Percentiles rank a stretch among this genome's conserved stretches.
Conservation (phyloP, 2,888 invertebrate species). For the Dichetophora obliterata region DNA sequence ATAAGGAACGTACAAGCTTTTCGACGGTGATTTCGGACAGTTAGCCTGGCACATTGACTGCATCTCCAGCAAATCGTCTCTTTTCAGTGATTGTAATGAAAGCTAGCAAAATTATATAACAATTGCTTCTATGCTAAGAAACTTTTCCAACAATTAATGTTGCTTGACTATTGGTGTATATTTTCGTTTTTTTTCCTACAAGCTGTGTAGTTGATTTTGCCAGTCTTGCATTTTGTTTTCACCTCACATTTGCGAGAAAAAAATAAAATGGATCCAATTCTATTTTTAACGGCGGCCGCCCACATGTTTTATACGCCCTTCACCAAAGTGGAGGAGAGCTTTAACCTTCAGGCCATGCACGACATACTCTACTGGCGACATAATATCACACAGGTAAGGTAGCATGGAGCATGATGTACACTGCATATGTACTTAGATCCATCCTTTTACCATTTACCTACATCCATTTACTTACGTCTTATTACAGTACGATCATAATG, state of each 20-base stretch:
- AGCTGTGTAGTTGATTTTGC: neutral
- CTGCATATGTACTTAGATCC: too few species aligned
- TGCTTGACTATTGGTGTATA: neutral
- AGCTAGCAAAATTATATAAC: constrained; percentile 11
- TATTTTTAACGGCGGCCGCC: constrained; percentile 81
- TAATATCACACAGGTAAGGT: constrained; percentile 84
- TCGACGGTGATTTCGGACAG: neutral
- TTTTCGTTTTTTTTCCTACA: constrained; percentile 10
- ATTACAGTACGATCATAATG: constrained; percentile 95
- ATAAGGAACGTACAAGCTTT: neutral
- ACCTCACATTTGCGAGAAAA: neutral
- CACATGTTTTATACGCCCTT: constrained; percentile 92
- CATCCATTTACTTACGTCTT: constrained; percentile 29
- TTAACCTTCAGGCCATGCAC: constrained; percentile 98
- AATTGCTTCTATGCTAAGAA: neutral
- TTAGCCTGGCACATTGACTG: neutral
- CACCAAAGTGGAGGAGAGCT: constrained; percentile 99
- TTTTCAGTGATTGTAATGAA: neutral
- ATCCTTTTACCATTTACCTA: too few species aligned
- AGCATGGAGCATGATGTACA: neutral
- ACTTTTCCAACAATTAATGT: neutral
- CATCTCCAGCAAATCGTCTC: neutral
- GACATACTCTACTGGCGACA: constrained; percentile 91
- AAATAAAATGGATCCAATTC: constrained; percentile 77
- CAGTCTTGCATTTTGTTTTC: neutral